Evolutionary conservation across 2,113 vertebrate species (phyloP).

Genomic region (Antechinus stuartii): DNA sequence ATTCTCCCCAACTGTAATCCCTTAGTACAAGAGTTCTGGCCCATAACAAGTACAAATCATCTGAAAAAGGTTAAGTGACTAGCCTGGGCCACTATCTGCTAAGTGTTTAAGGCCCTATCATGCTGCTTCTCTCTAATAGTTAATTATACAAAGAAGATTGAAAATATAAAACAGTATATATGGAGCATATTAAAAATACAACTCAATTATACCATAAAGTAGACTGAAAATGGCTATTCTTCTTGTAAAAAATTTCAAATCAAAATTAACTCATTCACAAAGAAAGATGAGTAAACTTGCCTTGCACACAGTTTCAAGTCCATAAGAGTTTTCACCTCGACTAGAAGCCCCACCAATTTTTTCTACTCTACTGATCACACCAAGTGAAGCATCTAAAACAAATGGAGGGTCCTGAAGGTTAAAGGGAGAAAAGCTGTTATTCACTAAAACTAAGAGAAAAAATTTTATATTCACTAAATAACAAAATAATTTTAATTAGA

Average conservation of each 20-base stretch:
- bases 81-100: background rate
- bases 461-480: background rate
- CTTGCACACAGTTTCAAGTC: slow-evolving; percentile 94
- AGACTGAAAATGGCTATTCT: background rate
- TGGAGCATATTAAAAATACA: background rate
- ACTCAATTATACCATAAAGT: background rate
- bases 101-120: background rate
- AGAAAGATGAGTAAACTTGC: slow-evolving; percentile 80
- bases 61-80: background rate
- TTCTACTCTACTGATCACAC: slow-evolving; percentile 96
- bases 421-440: slow-evolving; percentile 70
- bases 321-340: slow-evolving; percentile 94
- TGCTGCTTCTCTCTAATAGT: background rate
- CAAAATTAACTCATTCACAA: slow-evolving; percentile 26
- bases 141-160: background rate
- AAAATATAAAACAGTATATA: background rate
- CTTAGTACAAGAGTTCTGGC: no score
- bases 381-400: slow-evolving; percentile 95
- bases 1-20: no score
- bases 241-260: slow-evolving; percentile 30
- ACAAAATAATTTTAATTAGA: slow-evolving; percentile 30
- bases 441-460: slow-evolving; percentile 68
- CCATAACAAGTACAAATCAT: background rate
- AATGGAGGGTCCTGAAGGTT: slow-evolving; percentile 91
- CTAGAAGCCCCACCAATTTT: slow-evolving; percentile 93